phyloP scores from a whole-genome alignment of 2,113 vertebrate genomes.

The Micronisus gabar region DNA sequence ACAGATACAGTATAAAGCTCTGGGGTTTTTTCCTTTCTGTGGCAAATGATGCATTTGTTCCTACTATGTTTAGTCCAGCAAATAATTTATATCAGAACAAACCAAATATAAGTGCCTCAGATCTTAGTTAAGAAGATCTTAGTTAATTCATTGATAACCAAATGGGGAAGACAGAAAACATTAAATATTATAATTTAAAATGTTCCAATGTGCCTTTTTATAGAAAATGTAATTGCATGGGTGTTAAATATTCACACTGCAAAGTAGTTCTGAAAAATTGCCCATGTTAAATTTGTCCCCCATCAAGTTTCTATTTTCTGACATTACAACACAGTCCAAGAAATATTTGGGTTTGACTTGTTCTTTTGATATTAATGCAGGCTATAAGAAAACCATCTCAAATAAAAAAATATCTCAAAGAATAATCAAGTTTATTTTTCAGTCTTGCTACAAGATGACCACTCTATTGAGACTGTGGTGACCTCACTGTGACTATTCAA shows the following conservation, averaged over 20 bases:
- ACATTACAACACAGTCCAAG: not conserved
- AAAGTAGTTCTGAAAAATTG: conserved; percentile 46
- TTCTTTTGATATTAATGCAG: conserved; percentile 45
- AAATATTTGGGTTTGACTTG: conserved; percentile 24
- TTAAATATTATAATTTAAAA: conserved; percentile 33
- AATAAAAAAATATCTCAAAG: conserved; percentile 24
- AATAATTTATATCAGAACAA: not conserved
- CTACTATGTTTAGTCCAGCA: not conserved
- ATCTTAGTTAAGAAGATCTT: not conserved
- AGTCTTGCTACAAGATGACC: conserved; percentile 58
- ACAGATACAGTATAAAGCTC: not conserved
- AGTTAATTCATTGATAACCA: conserved; percentile 38
- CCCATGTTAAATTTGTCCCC: conserved; percentile 19
- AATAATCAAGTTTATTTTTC: conserved; percentile 62
- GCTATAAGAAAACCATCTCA: conserved; percentile 25
- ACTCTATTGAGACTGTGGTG: conserved; percentile 36
- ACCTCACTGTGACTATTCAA: conserved; percentile 55
- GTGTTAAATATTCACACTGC: conserved; percentile 46
- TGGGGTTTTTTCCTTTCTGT: not conserved
- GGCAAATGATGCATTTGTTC: not conserved
- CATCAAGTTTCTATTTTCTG: conserved; percentile 40
- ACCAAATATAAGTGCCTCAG: not conserved
- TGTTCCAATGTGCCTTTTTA: conserved; percentile 43
- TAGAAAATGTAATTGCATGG: conserved; percentile 37
- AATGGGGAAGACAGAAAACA: conserved; percentile 19